Evolutionary conservation across 2,797 vertebrate genomes (phyloP).

Genomic region (Alcedo atthis): DNA sequence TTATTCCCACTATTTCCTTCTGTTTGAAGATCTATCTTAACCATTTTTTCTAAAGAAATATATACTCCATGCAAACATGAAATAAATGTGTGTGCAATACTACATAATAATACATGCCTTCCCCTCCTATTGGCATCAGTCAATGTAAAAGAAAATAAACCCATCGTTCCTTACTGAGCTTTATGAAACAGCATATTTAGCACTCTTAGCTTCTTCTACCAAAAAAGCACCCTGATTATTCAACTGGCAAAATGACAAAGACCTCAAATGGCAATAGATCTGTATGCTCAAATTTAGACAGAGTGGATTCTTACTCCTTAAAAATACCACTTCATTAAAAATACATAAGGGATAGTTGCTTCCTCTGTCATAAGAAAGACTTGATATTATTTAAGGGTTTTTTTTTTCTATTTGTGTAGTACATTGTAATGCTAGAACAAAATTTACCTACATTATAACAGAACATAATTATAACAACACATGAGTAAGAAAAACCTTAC

Average conservation of each 20-base stretch:
- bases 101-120: not conserved
- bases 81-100: not conserved
- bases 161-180: not conserved
- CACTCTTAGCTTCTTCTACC: not conserved
- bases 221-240: not conserved
- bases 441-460: not conserved
- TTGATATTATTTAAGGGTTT: not conserved
- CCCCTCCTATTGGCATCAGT: not conserved
- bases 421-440: not conserved
- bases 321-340: slow-evolving; percentile 4
- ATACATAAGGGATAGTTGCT: not conserved
- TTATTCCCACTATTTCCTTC: not conserved
- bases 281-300: not conserved
- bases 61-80: not conserved
- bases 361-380: not conserved
- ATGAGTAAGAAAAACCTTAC: not conserved
- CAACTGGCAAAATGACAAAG: slow-evolving; percentile 26
- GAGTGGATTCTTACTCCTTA: not conserved
- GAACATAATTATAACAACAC: not conserved
- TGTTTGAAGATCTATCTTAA: not conserved
- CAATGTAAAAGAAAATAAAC: slow-evolving; percentile 19
- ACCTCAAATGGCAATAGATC: not conserved
- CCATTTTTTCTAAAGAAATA: not conserved
- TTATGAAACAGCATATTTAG: slow-evolving; percentile 11
- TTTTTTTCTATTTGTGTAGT: not conserved